A percentile compares a stretch with the other conserved stretches of the same genome.
Conservation (phyloP, 2,888 invertebrate species). For the Hypomecis punctinalis region DNA sequence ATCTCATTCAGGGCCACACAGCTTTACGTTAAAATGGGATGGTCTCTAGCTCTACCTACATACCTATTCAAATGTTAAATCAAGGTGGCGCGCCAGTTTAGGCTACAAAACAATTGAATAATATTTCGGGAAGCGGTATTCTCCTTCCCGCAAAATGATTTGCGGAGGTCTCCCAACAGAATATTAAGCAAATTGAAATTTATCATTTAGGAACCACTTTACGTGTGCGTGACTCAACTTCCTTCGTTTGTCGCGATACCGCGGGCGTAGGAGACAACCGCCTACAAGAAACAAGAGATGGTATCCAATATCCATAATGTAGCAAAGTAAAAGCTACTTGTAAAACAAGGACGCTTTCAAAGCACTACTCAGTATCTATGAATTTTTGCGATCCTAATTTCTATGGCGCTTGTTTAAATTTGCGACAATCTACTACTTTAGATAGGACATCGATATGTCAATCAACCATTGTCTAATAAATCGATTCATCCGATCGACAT, state of each 20-base stretch:
- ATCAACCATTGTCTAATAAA: conserved; percentile 68
- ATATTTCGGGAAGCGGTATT: conserved; percentile 13
- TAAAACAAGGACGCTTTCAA: conserved; percentile 13
- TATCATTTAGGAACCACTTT: conserved; percentile 55
- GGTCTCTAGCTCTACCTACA: not conserved
- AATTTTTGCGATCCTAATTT: not conserved
- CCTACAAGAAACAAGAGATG: conserved; percentile 22
- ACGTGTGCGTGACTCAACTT: conserved; percentile 64
- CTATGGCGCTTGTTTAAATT: conserved; percentile 21
- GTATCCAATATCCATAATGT: conserved; percentile 8
- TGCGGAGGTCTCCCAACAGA: conserved; percentile 53
- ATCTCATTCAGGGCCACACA: no score
- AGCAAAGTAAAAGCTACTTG: conserved; percentile 28
- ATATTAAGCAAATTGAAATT: conserved; percentile 70
- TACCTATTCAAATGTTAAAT: conserved; percentile 3
- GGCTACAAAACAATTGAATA: conserved; percentile 5
- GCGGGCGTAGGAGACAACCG: conserved; percentile 20
- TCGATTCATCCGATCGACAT: conserved; percentile 65
- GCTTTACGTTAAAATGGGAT: no score
- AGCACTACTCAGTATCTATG: conserved; percentile 6
- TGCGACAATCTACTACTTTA: conserved; percentile 42
- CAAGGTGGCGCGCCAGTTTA: not conserved
- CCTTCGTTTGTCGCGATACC: conserved; percentile 45
- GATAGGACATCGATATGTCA: conserved; percentile 67
- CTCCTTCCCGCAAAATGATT: conserved; percentile 53